phyloP scores from a whole-genome alignment of 2,888 invertebrate species.

The Agrotis clavis region DNA sequence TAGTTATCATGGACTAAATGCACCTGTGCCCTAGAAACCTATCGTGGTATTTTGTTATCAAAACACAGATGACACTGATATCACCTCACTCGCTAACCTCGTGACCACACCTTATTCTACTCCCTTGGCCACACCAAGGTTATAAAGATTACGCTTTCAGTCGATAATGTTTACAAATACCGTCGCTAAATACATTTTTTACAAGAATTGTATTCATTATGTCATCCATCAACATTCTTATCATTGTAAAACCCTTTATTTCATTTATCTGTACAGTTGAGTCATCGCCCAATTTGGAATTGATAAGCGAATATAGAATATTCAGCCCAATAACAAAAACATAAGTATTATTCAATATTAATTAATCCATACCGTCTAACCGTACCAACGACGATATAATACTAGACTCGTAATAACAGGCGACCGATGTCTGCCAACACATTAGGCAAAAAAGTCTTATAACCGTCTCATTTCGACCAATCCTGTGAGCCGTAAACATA shows the following conservation, averaged over 20 bases:
- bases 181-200: slow-evolving; percentile 36
- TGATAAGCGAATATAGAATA: slow-evolving; percentile 45
- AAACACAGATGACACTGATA: slow-evolving; percentile 35
- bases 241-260: slow-evolving; percentile 47
- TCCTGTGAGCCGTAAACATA: too few species aligned
- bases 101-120: slow-evolving; percentile 48
- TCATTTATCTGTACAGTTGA: slow-evolving; percentile 41
- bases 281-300: slow-evolving; percentile 38
- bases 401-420: too few species aligned
- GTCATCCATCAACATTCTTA: slow-evolving; percentile 63
- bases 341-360: slow-evolving; percentile 45
- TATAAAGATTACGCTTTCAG: slow-evolving; percentile 34
- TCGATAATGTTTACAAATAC: slow-evolving; percentile 54
- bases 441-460: too few species aligned
- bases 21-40: slow-evolving; percentile 28
- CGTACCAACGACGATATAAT: too few species aligned
- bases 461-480: too few species aligned
- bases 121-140: slow-evolving; percentile 47
- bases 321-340: slow-evolving; percentile 10
- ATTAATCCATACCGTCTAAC: slow-evolving; percentile 46
- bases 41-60: slow-evolving; percentile 30
- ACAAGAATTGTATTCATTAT: slow-evolving; percentile 59
- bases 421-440: too few species aligned
- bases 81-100: slow-evolving; percentile 1
- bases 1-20: slow-evolving; percentile 20